Base-by-base conservation (phyloP, 2,113 vertebrate species). In the Mirounga angustirostris region DNA sequence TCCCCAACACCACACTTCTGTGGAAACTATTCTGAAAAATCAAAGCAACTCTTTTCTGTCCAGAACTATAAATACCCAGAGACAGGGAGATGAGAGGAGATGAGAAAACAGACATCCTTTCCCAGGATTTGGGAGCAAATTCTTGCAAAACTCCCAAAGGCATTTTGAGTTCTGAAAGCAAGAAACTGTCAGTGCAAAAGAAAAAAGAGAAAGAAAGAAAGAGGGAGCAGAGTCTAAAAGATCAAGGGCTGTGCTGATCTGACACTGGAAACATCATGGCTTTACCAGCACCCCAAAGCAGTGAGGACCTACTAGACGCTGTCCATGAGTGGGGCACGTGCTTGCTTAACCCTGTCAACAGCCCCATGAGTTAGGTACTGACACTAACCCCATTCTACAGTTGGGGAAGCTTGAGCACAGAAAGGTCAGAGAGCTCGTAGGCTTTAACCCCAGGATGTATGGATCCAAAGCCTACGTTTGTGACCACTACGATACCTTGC, bases 21-120 rank as follows among this genome's bases (percentile, higher is more conserved):
- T 97, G 95, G 97, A 97, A 98, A 98, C 94, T 98, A 95, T 98
- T 98, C 97, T 97, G 90, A 98, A 96, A 98, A 98, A 98, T 97
- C 97, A 96, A 97, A 98, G 92, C 95, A 95, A 90, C 91, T 95
- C 96, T 96, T 96, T 98, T 97, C 94, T 95, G 74, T 86, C 96
- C 97, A 97, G 81, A 91, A 89, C 98, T 98, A 98, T 98, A 98
- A 98, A 98, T 98, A 98, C 78, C 93, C 59, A 94, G 90, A 97
- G 90, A 97, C 87, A 95, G 94, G 67, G 94, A 95, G 96, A 97
- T 30, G 97, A 92, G 96, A 98, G n/a, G 98, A 92, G 91, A 95
- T 36, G 97, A 98, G 95, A 97, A 97, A 97, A 93, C 88, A 98
- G 98, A 97, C 91, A 96, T 97, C 82, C 84, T 96, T 98, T 97